These are phyloP conservation scores for Nannoperca obscura DNA, from an alignment of 2,797 vertebrate genomes.

Conservation along the genomic window DNA sequence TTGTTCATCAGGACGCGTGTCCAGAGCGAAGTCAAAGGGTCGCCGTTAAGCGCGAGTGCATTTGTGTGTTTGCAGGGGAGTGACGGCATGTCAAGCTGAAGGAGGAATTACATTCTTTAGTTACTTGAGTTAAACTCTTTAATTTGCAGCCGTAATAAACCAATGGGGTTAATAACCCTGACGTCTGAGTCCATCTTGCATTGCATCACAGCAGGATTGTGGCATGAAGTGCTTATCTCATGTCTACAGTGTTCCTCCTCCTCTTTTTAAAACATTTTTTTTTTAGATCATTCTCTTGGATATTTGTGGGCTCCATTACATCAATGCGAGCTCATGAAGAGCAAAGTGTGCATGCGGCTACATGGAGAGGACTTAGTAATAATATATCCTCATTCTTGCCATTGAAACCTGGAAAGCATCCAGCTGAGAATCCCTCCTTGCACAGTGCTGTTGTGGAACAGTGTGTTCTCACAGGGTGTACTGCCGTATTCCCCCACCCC, in stretches of 20 bases:
- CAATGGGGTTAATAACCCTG: conserved; percentile 26
- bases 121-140: conserved; percentile 34
- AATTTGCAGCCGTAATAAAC: conserved; percentile 37
- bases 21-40: conserved; percentile 64
- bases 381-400: conserved; percentile 68
- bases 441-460: conserved; percentile 73
- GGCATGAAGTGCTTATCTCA: conserved; percentile 32
- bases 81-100: conserved; percentile 70
- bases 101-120: conserved; percentile 50
- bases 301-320: conserved; percentile 55
- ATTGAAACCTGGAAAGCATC: conserved; percentile 71
- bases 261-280: neutral
- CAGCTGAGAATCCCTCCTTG: conserved; percentile 59
- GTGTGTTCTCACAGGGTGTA: conserved; percentile 77
- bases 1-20: conserved; percentile 59
- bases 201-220: conserved; percentile 19
- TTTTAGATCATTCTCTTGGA: conserved; percentile 17
- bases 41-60: neutral
- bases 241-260: conserved; percentile 14
- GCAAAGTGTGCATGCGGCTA: conserved; percentile 39
- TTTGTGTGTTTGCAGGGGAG: conserved; percentile 25
- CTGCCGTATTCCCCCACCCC: conserved; percentile 18
- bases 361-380: conserved; percentile 67
- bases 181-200: conserved; percentile 5
- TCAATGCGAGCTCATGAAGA: conserved; percentile 23